Evolutionary conservation across 1,140 invertebrate species (phyloP), one percentile per base, ranked within the genome.

Genomic region (Carposina sasakii): DNA sequence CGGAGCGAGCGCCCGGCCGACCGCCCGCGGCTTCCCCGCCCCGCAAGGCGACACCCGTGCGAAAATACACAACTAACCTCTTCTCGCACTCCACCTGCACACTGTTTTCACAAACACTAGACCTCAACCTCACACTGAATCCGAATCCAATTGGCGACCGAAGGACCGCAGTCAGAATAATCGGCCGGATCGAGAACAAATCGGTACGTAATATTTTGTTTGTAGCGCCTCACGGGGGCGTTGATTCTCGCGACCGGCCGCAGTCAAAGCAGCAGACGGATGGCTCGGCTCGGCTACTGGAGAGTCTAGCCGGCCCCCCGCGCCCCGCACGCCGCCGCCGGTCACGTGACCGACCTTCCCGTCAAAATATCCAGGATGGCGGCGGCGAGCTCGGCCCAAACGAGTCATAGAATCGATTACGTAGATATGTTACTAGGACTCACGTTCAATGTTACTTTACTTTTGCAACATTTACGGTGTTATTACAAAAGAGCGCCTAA

Each of bases 341-440:
- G 76, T 85, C 86, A 88, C 86, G 86, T 88, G 87, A 88, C 81
- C 89, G 89, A 90, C 89, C 89, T 90, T 89, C 90, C 89, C 89
- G 89, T 91, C 89, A 91, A 90, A 91, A 91, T 90, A 91, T 88
- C 87, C 85, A 88, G 86, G 88, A 86, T 86, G 86, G 78, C 81
- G 71, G 70, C 72, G 70, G 69, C 68, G 67, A 72, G 63, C 60
- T 66, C 61, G 70, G 65, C 67, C 67, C 67, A 68, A 60, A 50
- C 59, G 59, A 20, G 44, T 10, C 69, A 73, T 53, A 72, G 67
- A 68, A 23, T 48, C 58, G 20, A n/a, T 21, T n/a, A 1, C 2
- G 34, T 39, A n/a, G n/a, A n/a, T n/a, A n/a, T n/a, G n/a, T n/a
- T n/a, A n/a, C n/a, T n/a, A n/a, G n/a, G n/a, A n/a, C n/a, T n/a